Evolutionary conservation across 2,797 vertebrate species (phyloP).

Genomic region (Premnoplex brunnescens): DNA sequence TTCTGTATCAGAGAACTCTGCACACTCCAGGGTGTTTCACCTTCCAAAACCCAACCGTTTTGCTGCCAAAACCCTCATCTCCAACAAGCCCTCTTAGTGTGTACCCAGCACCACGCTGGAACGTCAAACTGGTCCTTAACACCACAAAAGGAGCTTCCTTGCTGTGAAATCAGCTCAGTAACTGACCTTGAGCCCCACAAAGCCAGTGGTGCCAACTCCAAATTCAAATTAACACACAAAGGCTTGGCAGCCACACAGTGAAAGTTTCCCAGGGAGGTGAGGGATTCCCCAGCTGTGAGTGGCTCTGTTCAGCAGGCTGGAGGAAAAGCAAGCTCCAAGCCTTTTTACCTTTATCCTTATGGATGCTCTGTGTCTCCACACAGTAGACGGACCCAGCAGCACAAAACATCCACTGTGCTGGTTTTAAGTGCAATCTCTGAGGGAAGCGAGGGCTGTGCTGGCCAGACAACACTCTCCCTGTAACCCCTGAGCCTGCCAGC

Average conservation of each 20-base stretch:
- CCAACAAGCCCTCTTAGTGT: neutral
- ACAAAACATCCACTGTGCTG: neutral
- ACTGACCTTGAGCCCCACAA: neutral
- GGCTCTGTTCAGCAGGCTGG: neutral
- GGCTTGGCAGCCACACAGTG: neutral
- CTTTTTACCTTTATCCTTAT: neutral
- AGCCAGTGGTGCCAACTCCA: neutral
- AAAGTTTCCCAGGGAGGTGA: neutral
- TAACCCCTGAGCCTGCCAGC: neutral
- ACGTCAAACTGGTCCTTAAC: neutral
- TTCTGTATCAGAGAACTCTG: neutral
- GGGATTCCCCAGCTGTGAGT: neutral
- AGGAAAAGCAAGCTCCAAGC: neutral
- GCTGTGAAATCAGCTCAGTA: neutral
- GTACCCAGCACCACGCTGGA: neutral
- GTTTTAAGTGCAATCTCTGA: accelerated
- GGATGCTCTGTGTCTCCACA: neutral
- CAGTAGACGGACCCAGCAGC: neutral
- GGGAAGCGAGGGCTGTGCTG: neutral
- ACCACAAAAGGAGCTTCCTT: neutral
- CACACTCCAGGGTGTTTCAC: accelerated
- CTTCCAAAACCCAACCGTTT: neutral
- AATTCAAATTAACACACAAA: neutral
- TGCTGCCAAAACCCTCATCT: neutral
- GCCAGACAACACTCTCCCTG: neutral